Conservation (phyloP, 1,140 invertebrate genomes). For the Metopolophium dirhodum region DNA sequence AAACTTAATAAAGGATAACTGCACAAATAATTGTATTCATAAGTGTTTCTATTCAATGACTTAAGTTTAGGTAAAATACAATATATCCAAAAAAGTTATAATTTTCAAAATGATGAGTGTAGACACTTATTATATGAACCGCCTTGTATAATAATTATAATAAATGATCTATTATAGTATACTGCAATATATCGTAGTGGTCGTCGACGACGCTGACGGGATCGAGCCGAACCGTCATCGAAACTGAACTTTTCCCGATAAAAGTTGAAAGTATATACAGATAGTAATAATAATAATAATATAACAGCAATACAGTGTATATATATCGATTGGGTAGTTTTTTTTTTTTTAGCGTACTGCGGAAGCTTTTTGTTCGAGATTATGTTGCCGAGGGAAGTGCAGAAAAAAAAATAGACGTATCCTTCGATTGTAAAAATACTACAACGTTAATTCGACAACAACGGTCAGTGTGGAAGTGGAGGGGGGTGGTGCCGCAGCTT, state of each 20-base stretch:
- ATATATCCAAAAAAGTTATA: background rate
- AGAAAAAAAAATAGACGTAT: constrained; percentile 33
- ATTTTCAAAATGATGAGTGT: background rate
- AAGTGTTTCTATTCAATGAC: no score
- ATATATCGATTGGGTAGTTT: background rate
- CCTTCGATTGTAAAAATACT: constrained; percentile 25
- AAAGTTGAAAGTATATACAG: background rate
- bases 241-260: constrained; percentile 6
- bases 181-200: background rate
- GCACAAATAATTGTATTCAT: background rate
- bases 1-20: background rate
- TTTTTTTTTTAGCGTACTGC: background rate
- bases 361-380: constrained; percentile 51
- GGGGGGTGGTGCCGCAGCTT: background rate
- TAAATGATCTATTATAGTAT: background rate
- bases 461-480: background rate
- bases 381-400: background rate
- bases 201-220: background rate
- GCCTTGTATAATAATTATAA: background rate
- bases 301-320: background rate
- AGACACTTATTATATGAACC: background rate
- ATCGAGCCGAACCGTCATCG: background rate
- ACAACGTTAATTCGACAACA: constrained; percentile 41
- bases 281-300: background rate
- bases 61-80: no score